These are phyloP conservation scores for Phoxinus dragarum DNA, from an alignment of 2,797 vertebrate genomes.

Conservation along the genomic window DNA sequence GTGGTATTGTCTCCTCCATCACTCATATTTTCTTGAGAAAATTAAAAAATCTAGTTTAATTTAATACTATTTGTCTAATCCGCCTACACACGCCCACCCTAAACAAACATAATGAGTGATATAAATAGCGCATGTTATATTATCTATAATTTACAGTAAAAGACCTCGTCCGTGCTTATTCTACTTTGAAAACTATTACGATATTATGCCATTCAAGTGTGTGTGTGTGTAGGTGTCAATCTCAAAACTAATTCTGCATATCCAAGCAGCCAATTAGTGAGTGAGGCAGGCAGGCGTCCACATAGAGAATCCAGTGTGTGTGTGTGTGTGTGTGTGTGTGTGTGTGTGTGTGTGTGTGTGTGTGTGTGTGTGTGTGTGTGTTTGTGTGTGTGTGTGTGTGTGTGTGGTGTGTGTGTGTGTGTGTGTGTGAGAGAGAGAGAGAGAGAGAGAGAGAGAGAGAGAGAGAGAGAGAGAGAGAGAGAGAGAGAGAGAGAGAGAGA, in stretches of 20 bases:
- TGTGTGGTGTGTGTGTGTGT: background rate
- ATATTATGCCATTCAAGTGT: conserved; percentile 18
- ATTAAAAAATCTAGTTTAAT: background rate
- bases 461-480: background rate
- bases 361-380: background rate
- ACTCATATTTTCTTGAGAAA: background rate
- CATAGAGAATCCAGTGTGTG: background rate
- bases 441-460: no score
- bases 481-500: background rate
- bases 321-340: background rate
- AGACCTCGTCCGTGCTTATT: background rate
- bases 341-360: background rate
- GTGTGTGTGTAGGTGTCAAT: conserved; percentile 31
- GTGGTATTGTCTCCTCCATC: background rate
- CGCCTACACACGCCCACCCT: background rate
- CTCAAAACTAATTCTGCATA: conserved; percentile 26
- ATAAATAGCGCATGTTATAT: background rate
- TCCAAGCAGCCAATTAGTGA: conserved; percentile 28
- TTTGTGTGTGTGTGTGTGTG: no score
- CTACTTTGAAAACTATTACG: background rate
- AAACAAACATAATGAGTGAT: background rate
- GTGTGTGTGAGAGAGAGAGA: no score
- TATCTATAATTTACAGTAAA: conserved; percentile 5
- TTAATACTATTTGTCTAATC: background rate
- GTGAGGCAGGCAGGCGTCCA: conserved; percentile 15